A percentile compares a stretch with the other conserved stretches of the same genome.
phyloP scores from a whole-genome alignment of 2,888 invertebrate genomes.

The Sminthurides aquaticus region DNA sequence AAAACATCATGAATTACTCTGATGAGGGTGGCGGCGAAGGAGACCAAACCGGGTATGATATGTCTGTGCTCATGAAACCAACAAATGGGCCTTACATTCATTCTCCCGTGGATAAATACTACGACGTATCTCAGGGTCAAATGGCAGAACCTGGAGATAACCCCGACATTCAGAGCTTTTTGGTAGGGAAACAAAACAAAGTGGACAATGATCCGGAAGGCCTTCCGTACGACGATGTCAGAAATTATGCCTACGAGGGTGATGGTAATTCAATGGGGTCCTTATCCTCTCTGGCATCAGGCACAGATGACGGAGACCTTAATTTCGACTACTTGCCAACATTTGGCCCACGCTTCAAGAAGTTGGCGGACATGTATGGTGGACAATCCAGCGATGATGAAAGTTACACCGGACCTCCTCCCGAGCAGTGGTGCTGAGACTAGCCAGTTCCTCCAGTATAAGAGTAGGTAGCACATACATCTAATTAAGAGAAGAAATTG shows the following conservation, averaged over 20 bases:
- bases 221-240: slow-evolving; percentile 88
- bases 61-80: slow-evolving; percentile 59
- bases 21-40: slow-evolving; percentile 98
- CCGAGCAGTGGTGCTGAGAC: slow-evolving; percentile 71
- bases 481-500: slow-evolving; percentile 4
- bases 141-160: slow-evolving; percentile 49
- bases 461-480: too few species aligned
- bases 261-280: slow-evolving; percentile 89
- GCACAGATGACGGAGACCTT: slow-evolving; percentile 82
- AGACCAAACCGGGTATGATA: slow-evolving; percentile 81
- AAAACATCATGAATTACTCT: slow-evolving; percentile 94
- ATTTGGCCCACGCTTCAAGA: slow-evolving; percentile 94
- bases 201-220: slow-evolving; percentile 87
- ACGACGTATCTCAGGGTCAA: slow-evolving; percentile 43
- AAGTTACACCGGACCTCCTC: slow-evolving; percentile 57
- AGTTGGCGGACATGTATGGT: slow-evolving; percentile 90
- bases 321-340: slow-evolving; percentile 88
- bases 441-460: slow-evolving; percentile 31
- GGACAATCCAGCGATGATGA: slow-evolving; percentile 75
- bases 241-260: slow-evolving; percentile 96
- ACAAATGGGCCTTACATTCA: slow-evolving; percentile 44
- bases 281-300: slow-evolving; percentile 81
- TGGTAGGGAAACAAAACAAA: slow-evolving; percentile 79
- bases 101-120: slow-evolving; percentile 39
- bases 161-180: slow-evolving; percentile 80